Evolutionary conservation across 92 coral and sea anemone species (phyloP), one percentile per base, ranked within the genome.

Genomic region (Porites evermanni): DNA sequence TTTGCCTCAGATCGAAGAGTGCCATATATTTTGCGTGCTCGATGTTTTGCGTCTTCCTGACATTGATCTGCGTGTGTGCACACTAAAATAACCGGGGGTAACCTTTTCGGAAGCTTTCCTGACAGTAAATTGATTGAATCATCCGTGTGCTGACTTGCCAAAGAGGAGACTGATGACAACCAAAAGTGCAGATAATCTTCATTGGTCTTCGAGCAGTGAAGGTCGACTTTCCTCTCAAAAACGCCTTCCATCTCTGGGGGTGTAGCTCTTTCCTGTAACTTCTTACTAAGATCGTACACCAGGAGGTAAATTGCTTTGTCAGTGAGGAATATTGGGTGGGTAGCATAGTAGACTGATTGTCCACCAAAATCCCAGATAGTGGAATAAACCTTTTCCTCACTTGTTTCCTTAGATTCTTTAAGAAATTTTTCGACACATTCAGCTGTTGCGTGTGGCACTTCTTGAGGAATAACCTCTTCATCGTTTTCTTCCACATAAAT

Each of bases 291-390:
- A 50, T 75, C 87, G 38, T 89, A 59, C 2, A 84, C 88, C 19
- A 89, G 69, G 54, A 89, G 60, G 53, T 77, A 89, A 53, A 89
- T 73, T 17, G 84, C 88, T 44, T 75, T 69, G n/a, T 80, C 69
- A 18, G 89, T 77, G 60, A 89, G 51, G 7, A 89, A 89, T 53
- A 89, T 51, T 71, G 88, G 90, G 65, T 87, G 94, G 19, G 91
- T 87, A 12, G 80, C 88, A 53, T 83, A 74, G 67, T 91, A 91
- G 12, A 84, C 74, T 7, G 77, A 67, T 76, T 91, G 94, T 2
- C 94, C 94, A 44, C 91, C 94, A 50, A 91, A 82, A 60, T 91
- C 94, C 88, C 61, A 56, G 3, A 56, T 11, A 56, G 16, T 14
- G 12, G 61, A 56, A 56, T 56, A 56, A 11, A 56, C 16, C 12